Base-by-base conservation (phyloP, 1,140 invertebrate species). In the Drosophila yakuba region DNA sequence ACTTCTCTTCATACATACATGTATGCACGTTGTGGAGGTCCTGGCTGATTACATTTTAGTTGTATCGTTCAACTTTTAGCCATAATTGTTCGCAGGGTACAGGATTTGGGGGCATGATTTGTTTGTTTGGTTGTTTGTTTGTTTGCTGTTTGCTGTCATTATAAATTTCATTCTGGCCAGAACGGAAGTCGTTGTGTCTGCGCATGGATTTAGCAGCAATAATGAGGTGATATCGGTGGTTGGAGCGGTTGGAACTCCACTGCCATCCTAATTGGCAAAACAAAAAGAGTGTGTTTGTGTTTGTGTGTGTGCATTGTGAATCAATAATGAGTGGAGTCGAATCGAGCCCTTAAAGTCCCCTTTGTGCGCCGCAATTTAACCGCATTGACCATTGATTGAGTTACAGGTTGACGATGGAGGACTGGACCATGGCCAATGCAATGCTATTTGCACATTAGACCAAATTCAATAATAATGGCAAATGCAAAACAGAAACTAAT, bases 121-220 rank as follows among this genome's bases (percentile, higher is more conserved):
- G 59, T 57, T 60, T 73, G 45, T 63, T 39, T 41, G 54, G 60
- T 38, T 73, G 45, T 63, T 39, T 74, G 59, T 56, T 56, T 41
- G 54, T 68, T 38, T 73, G 45, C 60, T 39, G 32, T 32, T 32
- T 78, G 59, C 72, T 86, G 82, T 86, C 83, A 88, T 88, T 88
- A 86, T 88, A 88, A 88, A 88, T 86, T 86, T 81, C 48, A 79
- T 88, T 86, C 62, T 54, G 61, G 68, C 64, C 69, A 38, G 15
- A 72, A 67, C 74, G 61, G 67, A 78, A 82, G 66, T 69, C 52
- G 59, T 51, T 63, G 32, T 60, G 43, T 61, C 48, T 64, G 50
- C 38, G 44, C 62, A 36, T 41, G 61, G 78, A 66, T 50, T 81
- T 71, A 47, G 44, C 55, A 81, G 41, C 74, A 81, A 81, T 85